phyloP scores from a whole-genome alignment of 2,797 vertebrate species.

The Pogonophryne albipinna region DNA sequence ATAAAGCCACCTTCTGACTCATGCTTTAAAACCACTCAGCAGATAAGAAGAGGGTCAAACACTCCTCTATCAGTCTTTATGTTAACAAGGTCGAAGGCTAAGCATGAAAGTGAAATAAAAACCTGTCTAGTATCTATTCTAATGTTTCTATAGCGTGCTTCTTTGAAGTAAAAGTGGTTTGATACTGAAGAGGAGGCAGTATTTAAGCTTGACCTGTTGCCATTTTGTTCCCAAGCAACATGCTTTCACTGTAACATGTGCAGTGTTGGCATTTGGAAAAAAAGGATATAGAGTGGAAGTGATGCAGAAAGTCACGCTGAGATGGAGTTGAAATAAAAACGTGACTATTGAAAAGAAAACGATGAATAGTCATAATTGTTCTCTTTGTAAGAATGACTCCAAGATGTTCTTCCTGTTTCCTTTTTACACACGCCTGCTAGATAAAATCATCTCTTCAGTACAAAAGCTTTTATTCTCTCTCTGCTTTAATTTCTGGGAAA shows the following conservation, averaged over 20 bases:
- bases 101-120: slow-evolving; percentile 4
- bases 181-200: slow-evolving; percentile 20
- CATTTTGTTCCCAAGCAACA: slow-evolving; percentile 43
- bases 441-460: slow-evolving; percentile 27
- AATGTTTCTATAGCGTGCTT: neutral
- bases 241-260: slow-evolving; percentile 20
- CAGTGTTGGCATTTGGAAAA: neutral
- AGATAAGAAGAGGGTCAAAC: neutral
- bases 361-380: neutral
- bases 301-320: neutral
- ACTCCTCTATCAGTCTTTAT: neutral
- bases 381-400: neutral
- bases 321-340: neutral
- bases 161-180: slow-evolving; percentile 16
- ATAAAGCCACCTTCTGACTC: neutral
- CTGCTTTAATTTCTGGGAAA: slow-evolving; percentile 25
- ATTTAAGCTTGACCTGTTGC: slow-evolving; percentile 28
- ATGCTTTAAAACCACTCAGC: neutral
- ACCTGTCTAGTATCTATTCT: neutral
- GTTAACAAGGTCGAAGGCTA: neutral
- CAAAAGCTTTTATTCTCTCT: slow-evolving; percentile 11
- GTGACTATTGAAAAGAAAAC: neutral
- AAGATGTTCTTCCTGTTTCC: slow-evolving; percentile 13
- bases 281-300: slow-evolving; percentile 17
- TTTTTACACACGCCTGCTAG: neutral